phyloP scores from a whole-genome alignment of 2,797 vertebrate species.

The Chelon auratus region DNA sequence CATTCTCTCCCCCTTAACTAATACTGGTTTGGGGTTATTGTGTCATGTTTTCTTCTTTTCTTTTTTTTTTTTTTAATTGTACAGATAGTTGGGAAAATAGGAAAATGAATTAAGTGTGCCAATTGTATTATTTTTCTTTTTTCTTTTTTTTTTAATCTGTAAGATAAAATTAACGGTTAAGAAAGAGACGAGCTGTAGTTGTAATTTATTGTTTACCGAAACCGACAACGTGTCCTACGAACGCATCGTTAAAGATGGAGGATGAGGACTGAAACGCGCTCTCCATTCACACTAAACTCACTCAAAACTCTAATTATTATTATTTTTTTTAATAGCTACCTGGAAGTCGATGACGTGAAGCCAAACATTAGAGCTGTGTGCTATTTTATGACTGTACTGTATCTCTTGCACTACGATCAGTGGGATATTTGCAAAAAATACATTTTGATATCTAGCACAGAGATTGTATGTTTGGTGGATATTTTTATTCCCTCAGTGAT shows the following conservation, averaged over 20 bases:
- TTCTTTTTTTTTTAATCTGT: constrained; percentile 66
- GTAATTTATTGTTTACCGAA: constrained; percentile 86
- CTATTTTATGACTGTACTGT: constrained; percentile 68
- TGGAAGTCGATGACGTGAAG: constrained; percentile 47
- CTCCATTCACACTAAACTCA: constrained; percentile 69
- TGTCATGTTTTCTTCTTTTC: constrained; percentile 39
- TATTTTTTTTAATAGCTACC: constrained; percentile 35
- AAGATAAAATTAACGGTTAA: constrained; percentile 74
- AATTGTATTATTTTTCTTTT: constrained; percentile 68
- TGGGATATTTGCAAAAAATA: constrained; percentile 72
- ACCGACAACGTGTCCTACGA: constrained; percentile 50
- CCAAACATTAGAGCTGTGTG: constrained; percentile 68
- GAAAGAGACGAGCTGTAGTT: constrained; percentile 72
- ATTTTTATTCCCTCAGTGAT: constrained; percentile 64
- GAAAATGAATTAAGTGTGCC: constrained; percentile 80
- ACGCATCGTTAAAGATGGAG: constrained; percentile 40
- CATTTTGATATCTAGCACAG: constrained; percentile 70
- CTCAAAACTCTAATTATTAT: constrained; percentile 59
- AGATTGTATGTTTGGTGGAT: constrained; percentile 63
- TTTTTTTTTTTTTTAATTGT: constrained; percentile 74
- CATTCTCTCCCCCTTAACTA: constrained; percentile 53
- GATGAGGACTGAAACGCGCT: constrained; percentile 26
- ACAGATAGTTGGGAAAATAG: constrained; percentile 77
- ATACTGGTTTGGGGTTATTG: constrained; percentile 58
- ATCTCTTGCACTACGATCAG: constrained; percentile 78